phyloP scores from a whole-genome alignment of 2,113 vertebrate genomes.

The Oncorhynchus kisutch region DNA sequence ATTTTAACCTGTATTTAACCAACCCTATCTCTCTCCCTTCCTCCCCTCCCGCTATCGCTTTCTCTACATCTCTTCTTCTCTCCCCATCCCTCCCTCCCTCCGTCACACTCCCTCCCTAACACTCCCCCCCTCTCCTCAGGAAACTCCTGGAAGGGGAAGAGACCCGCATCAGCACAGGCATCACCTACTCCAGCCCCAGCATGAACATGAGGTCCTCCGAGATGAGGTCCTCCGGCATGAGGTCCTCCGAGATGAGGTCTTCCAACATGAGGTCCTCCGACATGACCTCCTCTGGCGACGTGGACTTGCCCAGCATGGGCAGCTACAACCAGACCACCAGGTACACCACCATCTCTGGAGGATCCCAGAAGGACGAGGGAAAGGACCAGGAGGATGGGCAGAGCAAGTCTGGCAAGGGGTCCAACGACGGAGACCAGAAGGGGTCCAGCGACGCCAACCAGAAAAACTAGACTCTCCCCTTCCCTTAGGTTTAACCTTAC shows the following conservation, averaged over 20 bases:
- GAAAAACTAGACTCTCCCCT: slow-evolving; percentile 76
- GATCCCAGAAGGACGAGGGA: slow-evolving; percentile 80
- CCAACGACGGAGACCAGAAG: slow-evolving; percentile 78
- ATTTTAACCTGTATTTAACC: background rate
- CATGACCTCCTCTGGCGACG: too few relatives aligned
- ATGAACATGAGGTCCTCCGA: slow-evolving; percentile 63
- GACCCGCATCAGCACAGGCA: slow-evolving; percentile 83
- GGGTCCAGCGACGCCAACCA: slow-evolving; percentile 73
- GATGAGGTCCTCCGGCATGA: too few relatives aligned
- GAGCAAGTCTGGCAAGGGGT: slow-evolving; percentile 76
- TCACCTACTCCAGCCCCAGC: slow-evolving; percentile 71
- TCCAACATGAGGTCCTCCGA: too few relatives aligned
- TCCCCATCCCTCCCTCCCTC: background rate
- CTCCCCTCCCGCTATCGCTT: background rate
- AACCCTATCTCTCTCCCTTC: background rate
- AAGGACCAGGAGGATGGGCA: slow-evolving; percentile 72
- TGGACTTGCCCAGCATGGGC: too few relatives aligned
- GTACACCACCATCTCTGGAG: too few relatives aligned
- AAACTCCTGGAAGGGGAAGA: slow-evolving; percentile 97
- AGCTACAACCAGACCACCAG: too few relatives aligned
- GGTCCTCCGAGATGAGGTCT: too few relatives aligned
- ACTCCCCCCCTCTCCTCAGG: slow-evolving; percentile 61
- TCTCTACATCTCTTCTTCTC: background rate
- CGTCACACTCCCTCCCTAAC: background rate
- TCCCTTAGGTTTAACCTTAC: slow-evolving; percentile 2